phyloP scores from a whole-genome alignment of 1,140 invertebrate species.

The Papilio aristodemus region DNA sequence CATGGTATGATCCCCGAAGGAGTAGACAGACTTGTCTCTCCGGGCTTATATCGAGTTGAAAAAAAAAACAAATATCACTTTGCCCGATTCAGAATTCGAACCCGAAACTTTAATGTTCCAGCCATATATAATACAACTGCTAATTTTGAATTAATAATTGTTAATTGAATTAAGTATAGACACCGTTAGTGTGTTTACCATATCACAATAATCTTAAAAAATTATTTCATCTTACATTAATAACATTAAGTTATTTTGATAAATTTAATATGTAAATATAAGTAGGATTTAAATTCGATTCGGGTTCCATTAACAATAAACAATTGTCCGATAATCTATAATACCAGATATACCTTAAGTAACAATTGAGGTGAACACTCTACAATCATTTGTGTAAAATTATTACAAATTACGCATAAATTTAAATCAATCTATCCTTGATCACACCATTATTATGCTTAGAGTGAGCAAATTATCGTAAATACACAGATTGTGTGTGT shows the following conservation, averaged over 20 bases:
- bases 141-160: no score
- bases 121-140: no score
- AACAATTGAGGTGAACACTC: background rate
- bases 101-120: no score
- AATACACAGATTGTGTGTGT: conserved; percentile 9
- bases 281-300: background rate
- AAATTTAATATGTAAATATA: background rate
- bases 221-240: background rate
- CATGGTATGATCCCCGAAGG: no score
- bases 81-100: no score
- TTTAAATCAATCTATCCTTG: conserved; percentile 16
- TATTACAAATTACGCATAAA: background rate
- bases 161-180: no score
- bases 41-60: no score
- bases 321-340: background rate
- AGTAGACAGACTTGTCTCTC: no score
- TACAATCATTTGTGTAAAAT: background rate
- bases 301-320: background rate
- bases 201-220: background rate
- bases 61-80: no score
- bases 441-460: background rate
- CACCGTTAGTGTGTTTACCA: background rate
- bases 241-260: background rate
- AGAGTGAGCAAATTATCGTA: conserved; percentile 10
- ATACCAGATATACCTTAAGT: background rate